Conservation (phyloP, 1,140 invertebrate genomes). For the Solen grandis region DNA sequence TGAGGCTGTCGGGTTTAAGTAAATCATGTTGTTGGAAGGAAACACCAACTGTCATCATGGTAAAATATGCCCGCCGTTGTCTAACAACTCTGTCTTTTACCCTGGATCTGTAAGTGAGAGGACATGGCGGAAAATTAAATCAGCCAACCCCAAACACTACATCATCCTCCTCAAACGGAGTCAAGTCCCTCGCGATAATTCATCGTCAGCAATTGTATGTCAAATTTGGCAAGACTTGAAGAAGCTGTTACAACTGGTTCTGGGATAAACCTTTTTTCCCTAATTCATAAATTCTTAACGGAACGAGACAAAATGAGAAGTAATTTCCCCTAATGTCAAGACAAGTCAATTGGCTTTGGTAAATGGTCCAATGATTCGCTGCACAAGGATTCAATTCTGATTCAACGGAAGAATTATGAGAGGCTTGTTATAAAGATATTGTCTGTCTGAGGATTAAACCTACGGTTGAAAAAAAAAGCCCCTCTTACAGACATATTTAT, state of each 20-base stretch:
- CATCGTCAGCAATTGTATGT: constrained; percentile 36
- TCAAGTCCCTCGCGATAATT: constrained; percentile 46
- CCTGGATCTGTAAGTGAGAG: no score
- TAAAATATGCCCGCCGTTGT: no score
- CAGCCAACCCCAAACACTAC: constrained; percentile 28
- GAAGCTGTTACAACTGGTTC: constrained; percentile 30
- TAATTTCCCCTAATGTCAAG: constrained; percentile 55
- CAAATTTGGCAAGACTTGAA: constrained; percentile 37
- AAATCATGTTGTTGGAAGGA: no score
- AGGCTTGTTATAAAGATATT: no score
- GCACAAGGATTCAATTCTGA: constrained; percentile 53
- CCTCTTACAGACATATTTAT: no score
- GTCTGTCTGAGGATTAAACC: no score
- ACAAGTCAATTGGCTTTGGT: constrained; percentile 55
- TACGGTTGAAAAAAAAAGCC: no score
- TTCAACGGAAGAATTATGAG: neutral
- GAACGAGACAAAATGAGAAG: constrained; percentile 36
- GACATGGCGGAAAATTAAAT: constrained; percentile 54
- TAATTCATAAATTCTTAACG: constrained; percentile 51
- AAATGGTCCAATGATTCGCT: constrained; percentile 37
- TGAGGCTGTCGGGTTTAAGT: no score
- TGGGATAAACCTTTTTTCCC: constrained; percentile 12
- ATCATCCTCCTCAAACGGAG: constrained; percentile 5
- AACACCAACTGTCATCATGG: no score
- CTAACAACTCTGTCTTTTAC: no score